Conservation (phyloP, 2,113 vertebrate species). For the Hemibagrus wyckioides region DNA sequence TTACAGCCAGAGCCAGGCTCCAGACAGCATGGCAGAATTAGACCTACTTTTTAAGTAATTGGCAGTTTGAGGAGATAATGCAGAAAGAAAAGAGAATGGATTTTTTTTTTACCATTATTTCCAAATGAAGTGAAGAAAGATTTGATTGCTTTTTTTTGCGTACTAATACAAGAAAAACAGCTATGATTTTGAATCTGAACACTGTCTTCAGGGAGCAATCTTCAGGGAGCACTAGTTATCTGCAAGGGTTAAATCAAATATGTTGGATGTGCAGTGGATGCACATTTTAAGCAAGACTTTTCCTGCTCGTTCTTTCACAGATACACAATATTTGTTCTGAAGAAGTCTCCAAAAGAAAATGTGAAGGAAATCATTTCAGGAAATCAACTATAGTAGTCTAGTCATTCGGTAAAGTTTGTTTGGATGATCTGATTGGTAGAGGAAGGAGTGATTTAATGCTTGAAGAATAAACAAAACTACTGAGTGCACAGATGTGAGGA, state of each 20-base stretch:
- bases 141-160: slow-evolving; percentile 3
- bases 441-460: not conserved
- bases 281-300: not conserved
- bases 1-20: slow-evolving; percentile 28
- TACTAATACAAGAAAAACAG: not conserved
- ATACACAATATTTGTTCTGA: not conserved
- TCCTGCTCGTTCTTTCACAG: not conserved
- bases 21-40: slow-evolving; percentile 25
- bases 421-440: not conserved
- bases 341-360: not conserved
- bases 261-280: not conserved
- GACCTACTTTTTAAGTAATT: slow-evolving; percentile 42
- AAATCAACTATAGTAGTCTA: not conserved
- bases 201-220: not conserved
- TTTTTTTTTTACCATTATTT: slow-evolving; percentile 3
- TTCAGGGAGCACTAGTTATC: slow-evolving; percentile 18
- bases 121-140: slow-evolving; percentile 17
- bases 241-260: slow-evolving; percentile 1
- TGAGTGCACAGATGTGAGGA: not conserved
- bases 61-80: slow-evolving; percentile 39
- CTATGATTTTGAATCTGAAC: not conserved
- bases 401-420: not conserved
- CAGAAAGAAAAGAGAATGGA: slow-evolving; percentile 14
- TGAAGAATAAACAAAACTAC: not conserved
- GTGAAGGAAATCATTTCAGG: not conserved